These are phyloP conservation scores for Aphrocallistes beatrix DNA, from an alignment of 37 sponge, comb jelly and placozoan species.

Conservation along the genomic window DNA sequence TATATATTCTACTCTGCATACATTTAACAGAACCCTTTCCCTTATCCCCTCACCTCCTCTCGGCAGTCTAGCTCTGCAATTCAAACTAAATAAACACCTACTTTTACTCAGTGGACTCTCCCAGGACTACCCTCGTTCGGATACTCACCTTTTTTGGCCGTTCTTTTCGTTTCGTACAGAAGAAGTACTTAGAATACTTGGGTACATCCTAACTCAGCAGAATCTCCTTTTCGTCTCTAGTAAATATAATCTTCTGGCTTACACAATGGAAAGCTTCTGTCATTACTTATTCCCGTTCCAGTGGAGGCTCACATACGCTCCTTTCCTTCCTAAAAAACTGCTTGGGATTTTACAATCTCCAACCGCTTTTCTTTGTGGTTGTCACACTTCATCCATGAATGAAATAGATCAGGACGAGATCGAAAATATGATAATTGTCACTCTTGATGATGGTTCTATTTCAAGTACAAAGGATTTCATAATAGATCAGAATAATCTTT, in stretches of 20 bases:
- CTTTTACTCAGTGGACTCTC: not conserved
- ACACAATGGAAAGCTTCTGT: not conserved
- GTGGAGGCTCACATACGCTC: not conserved
- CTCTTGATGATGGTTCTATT: not conserved
- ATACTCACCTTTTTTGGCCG: not conserved
- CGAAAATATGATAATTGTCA: not conserved
- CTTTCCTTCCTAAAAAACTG: not conserved
- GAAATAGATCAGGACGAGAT: not conserved
- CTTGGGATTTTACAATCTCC: not conserved
- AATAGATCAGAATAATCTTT: not conserved
- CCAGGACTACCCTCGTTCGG: not conserved
- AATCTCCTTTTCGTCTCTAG: not conserved
- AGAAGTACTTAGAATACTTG: not conserved
- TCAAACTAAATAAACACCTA: not conserved
- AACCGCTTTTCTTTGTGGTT: not conserved
- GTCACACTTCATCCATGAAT: not conserved
- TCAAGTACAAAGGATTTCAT: not conserved
- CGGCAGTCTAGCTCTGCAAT: not conserved
- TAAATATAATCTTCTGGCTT: not conserved
- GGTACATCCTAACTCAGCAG: not conserved
- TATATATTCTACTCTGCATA: not conserved
- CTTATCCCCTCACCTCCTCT: not conserved
- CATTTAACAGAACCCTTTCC: not conserved
- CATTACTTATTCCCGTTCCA: conserved; percentile 8
- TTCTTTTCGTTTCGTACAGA: not conserved